phyloP scores from a whole-genome alignment of 2,113 vertebrate species.

The Gyps fulvus region DNA sequence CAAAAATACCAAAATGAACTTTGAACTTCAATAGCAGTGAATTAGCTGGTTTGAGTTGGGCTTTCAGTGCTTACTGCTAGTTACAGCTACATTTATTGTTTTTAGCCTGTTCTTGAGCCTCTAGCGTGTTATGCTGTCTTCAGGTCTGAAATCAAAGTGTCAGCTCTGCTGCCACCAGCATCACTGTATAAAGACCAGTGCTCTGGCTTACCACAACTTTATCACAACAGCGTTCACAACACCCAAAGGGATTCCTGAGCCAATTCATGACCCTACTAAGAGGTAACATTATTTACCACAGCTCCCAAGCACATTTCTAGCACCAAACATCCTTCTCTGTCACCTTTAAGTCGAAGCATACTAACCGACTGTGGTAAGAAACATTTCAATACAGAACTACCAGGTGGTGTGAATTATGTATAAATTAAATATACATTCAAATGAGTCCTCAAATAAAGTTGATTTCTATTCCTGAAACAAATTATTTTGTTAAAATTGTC shows the following conservation, averaged over 20 bases:
- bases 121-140: accelerated
- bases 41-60: background rate
- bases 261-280: background rate
- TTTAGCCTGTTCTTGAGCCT: background rate
- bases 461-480: background rate
- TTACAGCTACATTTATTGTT: background rate
- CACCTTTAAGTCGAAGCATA: background rate
- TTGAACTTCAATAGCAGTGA: background rate
- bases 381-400: background rate
- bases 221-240: accelerated
- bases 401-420: background rate
- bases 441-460: background rate
- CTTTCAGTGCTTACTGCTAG: background rate
- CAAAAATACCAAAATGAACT: background rate
- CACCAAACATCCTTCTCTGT: background rate
- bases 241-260: background rate
- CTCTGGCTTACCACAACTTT: background rate
- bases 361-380: background rate
- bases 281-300: accelerated
- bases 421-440: background rate
- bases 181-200: background rate
- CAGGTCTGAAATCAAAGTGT: background rate
- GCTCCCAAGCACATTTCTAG: background rate
- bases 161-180: background rate
- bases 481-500: background rate